A percentile compares a stretch with the other conserved stretches of the same genome.
Evolutionary conservation across 2,113 vertebrate species (phyloP).

Genomic region (human): GRCh38 chr7:108530501-108531000

Average conservation of each 20-base stretch:
- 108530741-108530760: not conserved
- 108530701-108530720: not conserved
- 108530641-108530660: not conserved
- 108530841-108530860: not conserved
- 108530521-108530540: not conserved
- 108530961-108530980: not conserved
- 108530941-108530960: not conserved
- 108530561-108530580: not conserved
- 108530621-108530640: not conserved
- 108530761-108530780: not conserved
- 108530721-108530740: not conserved
- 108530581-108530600: not conserved
- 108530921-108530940: not conserved
- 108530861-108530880: not conserved
- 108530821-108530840: not conserved
- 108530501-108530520: not conserved
- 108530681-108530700: not conserved
- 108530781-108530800: not conserved
- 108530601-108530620: not conserved
- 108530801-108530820: not conserved
- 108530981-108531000: not conserved
- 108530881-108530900: not conserved
- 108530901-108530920: not conserved
- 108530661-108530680: not conserved
- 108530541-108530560: not conserved